These are phyloP conservation scores for Seira musarum DNA, from an alignment of 2,888 invertebrate species.

Conservation along the genomic window DNA sequence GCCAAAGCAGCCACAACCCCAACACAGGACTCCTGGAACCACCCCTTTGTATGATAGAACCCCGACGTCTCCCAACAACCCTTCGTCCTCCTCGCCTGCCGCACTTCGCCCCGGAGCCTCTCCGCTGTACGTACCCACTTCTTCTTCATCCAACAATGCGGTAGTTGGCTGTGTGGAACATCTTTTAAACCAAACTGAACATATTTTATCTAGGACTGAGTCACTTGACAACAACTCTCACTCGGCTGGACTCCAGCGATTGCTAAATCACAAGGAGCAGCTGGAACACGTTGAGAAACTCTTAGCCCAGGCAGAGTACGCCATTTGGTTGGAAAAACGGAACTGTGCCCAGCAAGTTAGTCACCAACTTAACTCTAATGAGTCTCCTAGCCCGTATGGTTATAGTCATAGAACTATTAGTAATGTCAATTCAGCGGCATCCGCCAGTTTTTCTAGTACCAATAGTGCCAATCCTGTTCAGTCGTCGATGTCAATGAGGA, in stretches of 20 bases:
- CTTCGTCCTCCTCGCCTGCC: slow-evolving; percentile 66
- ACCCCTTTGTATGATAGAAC: slow-evolving; percentile 69
- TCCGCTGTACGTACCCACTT: slow-evolving; percentile 66
- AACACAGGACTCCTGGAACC: slow-evolving; percentile 64
- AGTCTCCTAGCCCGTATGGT: slow-evolving; percentile 68
- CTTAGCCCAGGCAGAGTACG: slow-evolving; percentile 70
- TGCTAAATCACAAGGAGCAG: slow-evolving; percentile 70
- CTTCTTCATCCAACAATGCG: slow-evolving; percentile 64
- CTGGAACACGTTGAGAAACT: slow-evolving; percentile 70
- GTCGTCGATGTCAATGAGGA: slow-evolving; percentile 59
- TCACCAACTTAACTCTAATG: slow-evolving; percentile 67
- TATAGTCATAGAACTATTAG: slow-evolving; percentile 62
- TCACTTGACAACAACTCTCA: slow-evolving; percentile 69
- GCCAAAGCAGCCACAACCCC: slow-evolving; percentile 63
- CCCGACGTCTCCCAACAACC: slow-evolving; percentile 68
- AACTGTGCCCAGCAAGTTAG: slow-evolving; percentile 70
- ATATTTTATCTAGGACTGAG: slow-evolving; percentile 70
- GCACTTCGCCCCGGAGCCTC: slow-evolving; percentile 63
- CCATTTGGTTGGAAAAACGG: slow-evolving; percentile 69
- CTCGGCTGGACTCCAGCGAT: slow-evolving; percentile 69
- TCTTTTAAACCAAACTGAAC: slow-evolving; percentile 70
- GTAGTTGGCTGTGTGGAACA: slow-evolving; percentile 70
- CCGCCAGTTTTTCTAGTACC: slow-evolving; percentile 69
- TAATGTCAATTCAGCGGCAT: slow-evolving; percentile 59
- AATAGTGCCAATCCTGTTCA: slow-evolving; percentile 65